Base-by-base conservation (phyloP, 2,113 vertebrate genomes). In the Nanorana parkeri region DNA sequence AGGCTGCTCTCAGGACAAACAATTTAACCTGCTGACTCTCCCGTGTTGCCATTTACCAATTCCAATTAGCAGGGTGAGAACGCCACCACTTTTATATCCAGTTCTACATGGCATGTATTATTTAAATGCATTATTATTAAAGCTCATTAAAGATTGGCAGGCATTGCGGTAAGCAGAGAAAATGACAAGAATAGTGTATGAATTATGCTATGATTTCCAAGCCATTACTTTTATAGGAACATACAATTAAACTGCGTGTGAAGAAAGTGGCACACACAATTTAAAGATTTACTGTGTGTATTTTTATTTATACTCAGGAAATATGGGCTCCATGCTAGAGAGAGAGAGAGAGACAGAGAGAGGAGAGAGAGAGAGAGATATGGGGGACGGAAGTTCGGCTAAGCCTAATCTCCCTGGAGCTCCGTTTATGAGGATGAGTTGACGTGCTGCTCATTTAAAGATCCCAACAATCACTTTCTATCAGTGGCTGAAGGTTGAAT, bases 31-130 rank as follows among this genome's bases (percentile, higher is more conserved):
- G 85, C 83, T 23, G 85, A 2, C 51, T 32, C 78, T 58, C 84
- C 81, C 86, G 51, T 87, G 89, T 54, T 84, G 87, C 84, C 87
- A 87, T 81, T 87, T 86, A 88, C 84, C 52, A 87, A 47, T 81
- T 86, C 79, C 85, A 89, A 90, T 90, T 87, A 86, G 67, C 68
- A 5, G 61, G 20, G 63, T 56, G 47, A 66, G 15, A 74, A 58
- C 7, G 29, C 20, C 20, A 26, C 41, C 80, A 73, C 61, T 21
- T 20, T 47, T 52, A 24, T 81, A 32, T 64, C 69, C 36, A 3
- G 28, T 81, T 65, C 21, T 74, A 74, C 69, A 67, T 66, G n/a
- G 6, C 47, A 56, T 81, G 17, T 54, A 74, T 74, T 74, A 81
- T 74, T 74, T 81, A 81, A 74, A 67, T 19, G 41, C 19, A 55